A percentile compares a stretch with the other conserved stretches of the same genome.
These are phyloP conservation scores for Aspiorhynchus laticeps DNA, from an alignment of 2,113 vertebrate genomes.

Conservation along the genomic window DNA sequence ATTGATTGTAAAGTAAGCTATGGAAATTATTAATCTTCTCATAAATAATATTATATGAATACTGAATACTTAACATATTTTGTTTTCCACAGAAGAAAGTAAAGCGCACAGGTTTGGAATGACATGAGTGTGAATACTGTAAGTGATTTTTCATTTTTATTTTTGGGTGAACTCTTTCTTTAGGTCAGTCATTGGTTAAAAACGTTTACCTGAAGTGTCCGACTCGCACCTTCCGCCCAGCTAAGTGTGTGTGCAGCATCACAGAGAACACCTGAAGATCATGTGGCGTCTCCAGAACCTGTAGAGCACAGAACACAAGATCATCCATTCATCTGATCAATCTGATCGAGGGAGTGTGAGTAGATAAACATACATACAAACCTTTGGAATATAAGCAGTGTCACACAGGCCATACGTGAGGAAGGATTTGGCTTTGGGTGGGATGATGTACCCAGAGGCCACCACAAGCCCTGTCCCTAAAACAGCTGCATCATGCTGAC, in stretches of 20 bases:
- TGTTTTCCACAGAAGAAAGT: background rate
- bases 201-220: conserved; percentile 76
- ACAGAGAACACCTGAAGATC: conserved; percentile 77
- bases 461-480: conserved; percentile 71
- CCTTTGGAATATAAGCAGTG: conserved; percentile 74
- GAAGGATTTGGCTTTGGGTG: conserved; percentile 76
- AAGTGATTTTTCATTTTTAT: background rate
- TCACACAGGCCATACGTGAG: conserved; percentile 77
- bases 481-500: conserved; percentile 73
- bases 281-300: conserved; percentile 71
- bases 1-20: too few relatives aligned
- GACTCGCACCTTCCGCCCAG: conserved; percentile 76
- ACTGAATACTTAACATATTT: background rate
- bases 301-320: conserved; percentile 1
- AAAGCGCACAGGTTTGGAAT: background rate
- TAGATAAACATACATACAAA: conserved; percentile 55
- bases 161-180: background rate
- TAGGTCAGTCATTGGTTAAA: background rate
- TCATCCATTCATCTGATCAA: background rate
- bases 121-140: background rate
- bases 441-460: conserved; percentile 71
- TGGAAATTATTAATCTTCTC: too few relatives aligned
- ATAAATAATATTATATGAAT: background rate
- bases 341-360: background rate
- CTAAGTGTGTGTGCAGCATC: conserved; percentile 81